Base-by-base conservation (phyloP, 2,797 vertebrate genomes). In the Halcyon leucocephala region DNA sequence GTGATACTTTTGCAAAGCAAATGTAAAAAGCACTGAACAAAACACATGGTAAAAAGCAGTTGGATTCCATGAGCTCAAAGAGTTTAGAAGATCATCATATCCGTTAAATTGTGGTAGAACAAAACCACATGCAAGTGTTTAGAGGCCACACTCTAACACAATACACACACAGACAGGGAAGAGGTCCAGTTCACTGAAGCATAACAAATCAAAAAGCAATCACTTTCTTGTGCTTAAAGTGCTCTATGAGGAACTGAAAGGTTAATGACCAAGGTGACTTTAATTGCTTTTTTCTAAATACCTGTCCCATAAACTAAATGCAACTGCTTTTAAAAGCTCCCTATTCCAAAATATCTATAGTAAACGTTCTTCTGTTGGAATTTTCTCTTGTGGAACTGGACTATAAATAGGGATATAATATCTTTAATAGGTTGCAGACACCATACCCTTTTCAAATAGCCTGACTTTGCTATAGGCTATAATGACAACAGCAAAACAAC, bases 401-500 rank as follows among this genome's bases (percentile, higher is more conserved):
- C 58, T 96, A 94, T 95, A 97, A 97, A 97, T 94, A 90, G 65
- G 48, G 61, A 52, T 91, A 88, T 82, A 97, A 85, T 93, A 95
- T 44, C 55, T 93, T 96, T 94, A 97, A 98, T 96, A 95, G 79
- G 61, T 90, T 97, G 91, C 95, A 97, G 95, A 95, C 95, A 95
- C 87, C 70, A 89, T 70, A 60, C 74, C 95, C 92, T 94, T 85
- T 95, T 95, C 94, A 97, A 96, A 97, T 95, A 97, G 67, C 89
- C 80, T 96, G 91, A 72, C 80, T 96, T 91, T 73, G 81, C 92
- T 94, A 79, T 84, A n/a, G 58, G 81, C 80, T 96, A 18, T 92
- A 97, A 97, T 95, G 97, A 96, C 95, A 97, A 87, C 93, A 96
- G 84, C 48, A 69, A 97, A 97, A 95, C 96, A 96, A 74, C 90